These are phyloP conservation scores for Schizothorax lantsangensis DNA, from an alignment of 2,797 vertebrate species.

Conservation along the genomic window DNA sequence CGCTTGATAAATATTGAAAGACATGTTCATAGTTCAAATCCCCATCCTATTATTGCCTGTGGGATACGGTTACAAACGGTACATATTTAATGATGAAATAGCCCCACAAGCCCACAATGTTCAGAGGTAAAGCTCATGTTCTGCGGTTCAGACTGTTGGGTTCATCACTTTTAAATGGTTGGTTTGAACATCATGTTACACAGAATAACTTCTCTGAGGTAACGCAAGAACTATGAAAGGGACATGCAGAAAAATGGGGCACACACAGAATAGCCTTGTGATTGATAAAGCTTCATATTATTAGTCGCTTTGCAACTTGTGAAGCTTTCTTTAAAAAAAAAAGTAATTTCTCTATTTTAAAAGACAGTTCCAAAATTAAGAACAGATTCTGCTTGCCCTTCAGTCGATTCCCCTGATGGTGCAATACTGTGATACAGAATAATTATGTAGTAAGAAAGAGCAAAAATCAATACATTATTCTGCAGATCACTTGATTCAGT, in stretches of 20 bases:
- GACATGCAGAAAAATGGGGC: constrained; percentile 1
- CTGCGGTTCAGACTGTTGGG: constrained; percentile 61
- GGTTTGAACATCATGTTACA: constrained; percentile 60
- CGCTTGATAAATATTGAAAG: constrained; percentile 64
- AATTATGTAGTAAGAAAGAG: constrained; percentile 85
- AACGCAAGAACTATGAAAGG: constrained; percentile 45
- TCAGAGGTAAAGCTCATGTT: constrained; percentile 61
- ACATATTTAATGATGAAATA: constrained; percentile 64
- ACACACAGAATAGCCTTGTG: not conserved
- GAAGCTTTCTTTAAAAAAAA: not conserved
- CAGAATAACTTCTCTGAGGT: constrained; percentile 54
- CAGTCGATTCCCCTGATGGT: constrained; percentile 82
- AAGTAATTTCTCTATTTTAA: not conserved
- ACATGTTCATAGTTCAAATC: constrained; percentile 64
- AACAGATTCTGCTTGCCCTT: constrained; percentile 75
- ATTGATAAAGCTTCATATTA: not conserved
- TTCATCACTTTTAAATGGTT: constrained; percentile 62
- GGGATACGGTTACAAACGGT: constrained; percentile 64
- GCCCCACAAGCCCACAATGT: constrained; percentile 57
- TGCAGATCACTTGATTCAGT: constrained; percentile 87
- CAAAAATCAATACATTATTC: constrained; percentile 87
- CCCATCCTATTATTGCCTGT: constrained; percentile 61
- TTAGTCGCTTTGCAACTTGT: not conserved
- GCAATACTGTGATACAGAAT: constrained; percentile 85
- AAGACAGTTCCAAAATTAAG: constrained; percentile 44